A percentile compares a stretch with the other conserved stretches of the same genome.
These are phyloP conservation scores for Epiblema foenella DNA, from an alignment of 2,888 invertebrate species.

Conservation along the genomic window DNA sequence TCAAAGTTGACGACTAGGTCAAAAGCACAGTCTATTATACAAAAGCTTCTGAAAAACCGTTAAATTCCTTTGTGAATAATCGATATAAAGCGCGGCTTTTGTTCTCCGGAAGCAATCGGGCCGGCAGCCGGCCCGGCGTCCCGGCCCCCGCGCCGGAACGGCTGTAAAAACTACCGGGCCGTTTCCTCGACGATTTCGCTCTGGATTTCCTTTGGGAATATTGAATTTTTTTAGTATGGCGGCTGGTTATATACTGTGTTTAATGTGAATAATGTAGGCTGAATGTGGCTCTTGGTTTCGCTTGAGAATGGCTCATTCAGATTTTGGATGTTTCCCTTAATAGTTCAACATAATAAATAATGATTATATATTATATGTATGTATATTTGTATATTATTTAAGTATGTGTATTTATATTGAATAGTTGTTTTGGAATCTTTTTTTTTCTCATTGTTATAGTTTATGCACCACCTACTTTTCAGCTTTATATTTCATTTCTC, in stretches of 20 bases:
- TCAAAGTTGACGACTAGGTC: neutral
- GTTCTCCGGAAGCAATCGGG: slow-evolving; percentile 14
- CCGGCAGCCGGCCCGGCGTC: neutral
- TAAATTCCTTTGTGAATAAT: neutral
- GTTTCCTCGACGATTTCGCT: slow-evolving; percentile 1
- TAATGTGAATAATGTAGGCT: neutral
- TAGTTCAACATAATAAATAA: no score
- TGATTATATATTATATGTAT: no score
- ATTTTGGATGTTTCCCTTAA: no score
- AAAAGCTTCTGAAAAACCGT: neutral
- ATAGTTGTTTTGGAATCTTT: no score
- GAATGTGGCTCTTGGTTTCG: no score
- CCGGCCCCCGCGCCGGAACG: neutral
- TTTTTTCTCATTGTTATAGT: no score
- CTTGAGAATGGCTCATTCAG: no score
- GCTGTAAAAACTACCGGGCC: slow-evolving; percentile 3
- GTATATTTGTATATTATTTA: no score
- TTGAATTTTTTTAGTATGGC: neutral
- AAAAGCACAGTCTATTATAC: neutral
- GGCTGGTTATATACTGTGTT: neutral
- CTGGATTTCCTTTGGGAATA: slow-evolving; percentile 9
- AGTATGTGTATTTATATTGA: no score
- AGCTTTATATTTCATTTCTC: no score
- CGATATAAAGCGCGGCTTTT: neutral
- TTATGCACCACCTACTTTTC: no score